Conservation (phyloP, 2,888 invertebrate genomes). For the Hartigia nigra region DNA sequence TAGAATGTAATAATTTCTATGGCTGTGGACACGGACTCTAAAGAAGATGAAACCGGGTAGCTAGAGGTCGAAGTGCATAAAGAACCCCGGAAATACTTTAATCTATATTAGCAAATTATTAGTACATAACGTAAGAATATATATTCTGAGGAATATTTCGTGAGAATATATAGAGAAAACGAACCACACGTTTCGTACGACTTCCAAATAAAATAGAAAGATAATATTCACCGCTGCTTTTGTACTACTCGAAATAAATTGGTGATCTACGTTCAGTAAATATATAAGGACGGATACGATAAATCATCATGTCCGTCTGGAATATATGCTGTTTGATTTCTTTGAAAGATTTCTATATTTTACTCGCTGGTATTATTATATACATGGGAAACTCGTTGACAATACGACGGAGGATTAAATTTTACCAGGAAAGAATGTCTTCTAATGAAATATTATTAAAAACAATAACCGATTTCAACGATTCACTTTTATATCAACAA, state of each 20-base stretch:
- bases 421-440: neutral
- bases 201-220: slow-evolving; percentile 16
- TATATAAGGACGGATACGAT: neutral
- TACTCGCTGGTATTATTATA: neutral
- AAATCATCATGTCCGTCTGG: neutral
- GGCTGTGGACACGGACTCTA: slow-evolving; percentile 49
- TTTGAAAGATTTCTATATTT: neutral
- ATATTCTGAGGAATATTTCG: slow-evolving; percentile 38
- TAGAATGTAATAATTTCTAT: slow-evolving; percentile 22
- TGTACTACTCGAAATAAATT: neutral
- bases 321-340: neutral
- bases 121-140: slow-evolving; percentile 22
- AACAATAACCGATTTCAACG: neutral
- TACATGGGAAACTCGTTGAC: neutral
- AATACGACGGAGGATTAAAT: neutral
- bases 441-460: neutral
- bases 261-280: neutral
- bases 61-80: neutral
- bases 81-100: neutral
- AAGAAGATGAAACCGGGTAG: slow-evolving; percentile 27
- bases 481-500: neutral
- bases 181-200: slow-evolving; percentile 38
- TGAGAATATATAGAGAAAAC: too few relatives aligned
- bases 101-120: neutral
- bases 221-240: slow-evolving; percentile 14